Conservation (phyloP, 2,888 invertebrate genomes). For the Phalangium opilio region DNA sequence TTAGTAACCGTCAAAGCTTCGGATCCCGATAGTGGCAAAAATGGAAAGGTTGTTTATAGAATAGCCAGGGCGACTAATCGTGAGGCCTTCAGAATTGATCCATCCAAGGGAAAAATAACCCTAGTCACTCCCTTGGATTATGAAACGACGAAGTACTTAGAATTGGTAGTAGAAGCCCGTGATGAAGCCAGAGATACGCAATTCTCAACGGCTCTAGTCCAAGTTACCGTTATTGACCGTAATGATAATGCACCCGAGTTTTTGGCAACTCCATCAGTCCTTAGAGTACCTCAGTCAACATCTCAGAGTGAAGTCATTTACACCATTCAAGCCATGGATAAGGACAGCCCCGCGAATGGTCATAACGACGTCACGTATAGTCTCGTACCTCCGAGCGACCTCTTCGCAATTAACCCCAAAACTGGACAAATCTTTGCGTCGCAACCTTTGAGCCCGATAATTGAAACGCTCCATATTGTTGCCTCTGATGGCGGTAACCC, state of each 20-base stretch:
- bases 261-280: constrained; percentile 21
- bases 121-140: constrained; percentile 22
- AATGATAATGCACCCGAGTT: constrained; percentile 24
- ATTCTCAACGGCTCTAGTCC: constrained; percentile 20
- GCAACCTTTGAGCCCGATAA: constrained; percentile 18
- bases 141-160: constrained; percentile 20
- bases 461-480: constrained; percentile 20
- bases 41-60: constrained; percentile 20
- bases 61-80: constrained; percentile 16
- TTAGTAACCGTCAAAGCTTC: constrained; percentile 21
- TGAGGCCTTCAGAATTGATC: constrained; percentile 23
- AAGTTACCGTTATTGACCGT: constrained; percentile 22
- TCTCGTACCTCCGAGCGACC: constrained; percentile 17
- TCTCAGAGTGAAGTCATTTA: constrained; percentile 22
- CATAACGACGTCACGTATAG: constrained; percentile 21
- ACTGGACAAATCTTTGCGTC: constrained; percentile 23
- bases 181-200: constrained; percentile 23
- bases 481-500: constrained; percentile 17
- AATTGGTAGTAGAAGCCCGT: constrained; percentile 23
- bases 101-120: constrained; percentile 19
- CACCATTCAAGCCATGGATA: constrained; percentile 22
- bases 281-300: constrained; percentile 23
- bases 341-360: constrained; percentile 18
- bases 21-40: constrained; percentile 21
- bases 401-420: constrained; percentile 21